Percentiles rank a stretch among this genome's conserved stretches.
phyloP scores from a whole-genome alignment of 2,113 vertebrate species.

The Alethe diademata region DNA sequence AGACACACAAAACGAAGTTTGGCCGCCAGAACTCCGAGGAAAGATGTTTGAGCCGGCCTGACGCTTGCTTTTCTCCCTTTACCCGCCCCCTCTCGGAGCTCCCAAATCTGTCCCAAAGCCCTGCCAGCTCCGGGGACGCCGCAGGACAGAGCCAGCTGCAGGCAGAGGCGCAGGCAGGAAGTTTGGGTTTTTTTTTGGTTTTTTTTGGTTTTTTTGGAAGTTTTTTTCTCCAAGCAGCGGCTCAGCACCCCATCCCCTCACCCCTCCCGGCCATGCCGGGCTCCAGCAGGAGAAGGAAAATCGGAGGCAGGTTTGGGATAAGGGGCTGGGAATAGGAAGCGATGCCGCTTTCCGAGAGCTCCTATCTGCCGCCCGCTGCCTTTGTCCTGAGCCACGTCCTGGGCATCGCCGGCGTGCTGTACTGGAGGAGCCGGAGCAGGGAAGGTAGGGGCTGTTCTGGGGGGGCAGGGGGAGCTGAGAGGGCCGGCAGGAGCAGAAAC shows the following conservation, averaged over 20 bases:
- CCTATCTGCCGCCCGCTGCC: conserved; percentile 67
- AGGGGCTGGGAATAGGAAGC: neutral
- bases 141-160: neutral
- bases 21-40: conserved; percentile 54
- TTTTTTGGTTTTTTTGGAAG: neutral
- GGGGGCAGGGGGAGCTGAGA: neutral
- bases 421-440: conserved; percentile 72
- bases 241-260: neutral
- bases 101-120: conserved; percentile 18
- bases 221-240: neutral
- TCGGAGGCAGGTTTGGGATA: neutral
- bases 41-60: conserved; percentile 69
- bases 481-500: neutral
- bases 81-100: neutral
- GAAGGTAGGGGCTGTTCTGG: conserved; percentile 54
- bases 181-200: neutral
- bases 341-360: conserved; percentile 73
- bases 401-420: conserved; percentile 74
- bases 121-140: neutral
- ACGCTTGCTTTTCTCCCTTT: conserved; percentile 19
- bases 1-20: conserved; percentile 32
- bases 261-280: conserved; percentile 36
- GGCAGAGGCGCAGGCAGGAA: conserved; percentile 50
- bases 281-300: conserved; percentile 7
- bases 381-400: conserved; percentile 76